These are phyloP conservation scores for Sebastes taczanowskii DNA, from an alignment of 2,797 vertebrate genomes.

Conservation along the genomic window DNA sequence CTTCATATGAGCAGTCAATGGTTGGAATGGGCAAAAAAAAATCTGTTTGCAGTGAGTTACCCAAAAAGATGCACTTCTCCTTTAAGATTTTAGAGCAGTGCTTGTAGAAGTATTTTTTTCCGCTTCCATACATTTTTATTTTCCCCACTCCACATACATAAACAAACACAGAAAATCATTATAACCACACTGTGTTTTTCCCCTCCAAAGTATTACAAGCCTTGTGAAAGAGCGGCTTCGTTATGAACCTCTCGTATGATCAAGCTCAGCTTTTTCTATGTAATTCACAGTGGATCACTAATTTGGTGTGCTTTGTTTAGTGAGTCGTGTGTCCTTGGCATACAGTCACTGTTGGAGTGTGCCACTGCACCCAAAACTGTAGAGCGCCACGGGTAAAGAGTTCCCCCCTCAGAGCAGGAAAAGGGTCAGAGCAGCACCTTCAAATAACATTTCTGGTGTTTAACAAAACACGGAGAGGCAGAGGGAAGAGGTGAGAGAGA, in stretches of 20 bases:
- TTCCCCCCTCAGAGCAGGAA: conserved; percentile 6
- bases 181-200: background rate
- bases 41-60: background rate
- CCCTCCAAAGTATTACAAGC: background rate
- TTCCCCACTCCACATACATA: background rate
- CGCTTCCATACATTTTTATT: background rate
- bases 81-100: background rate
- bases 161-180: conserved; percentile 11
- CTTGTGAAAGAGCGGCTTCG: background rate
- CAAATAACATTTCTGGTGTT: conserved; percentile 61
- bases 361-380: conserved; percentile 12
- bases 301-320: conserved; percentile 39
- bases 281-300: conserved; percentile 1
- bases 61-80: background rate
- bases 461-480: conserved; percentile 52
- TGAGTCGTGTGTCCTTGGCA: conserved; percentile 38
- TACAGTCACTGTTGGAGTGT: conserved; percentile 10
- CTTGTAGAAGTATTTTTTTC: background rate
- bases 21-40: background rate
- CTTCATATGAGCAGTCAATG: too few species aligned
- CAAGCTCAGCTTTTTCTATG: conserved; percentile 21
- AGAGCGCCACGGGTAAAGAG: conserved; percentile 20
- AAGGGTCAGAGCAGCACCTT: conserved; percentile 45
- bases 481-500: conserved; percentile 40
- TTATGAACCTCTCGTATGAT: background rate